Evolutionary conservation across 2,113 vertebrate species (phyloP).

Genomic region (Apteryx mantelli): DNA sequence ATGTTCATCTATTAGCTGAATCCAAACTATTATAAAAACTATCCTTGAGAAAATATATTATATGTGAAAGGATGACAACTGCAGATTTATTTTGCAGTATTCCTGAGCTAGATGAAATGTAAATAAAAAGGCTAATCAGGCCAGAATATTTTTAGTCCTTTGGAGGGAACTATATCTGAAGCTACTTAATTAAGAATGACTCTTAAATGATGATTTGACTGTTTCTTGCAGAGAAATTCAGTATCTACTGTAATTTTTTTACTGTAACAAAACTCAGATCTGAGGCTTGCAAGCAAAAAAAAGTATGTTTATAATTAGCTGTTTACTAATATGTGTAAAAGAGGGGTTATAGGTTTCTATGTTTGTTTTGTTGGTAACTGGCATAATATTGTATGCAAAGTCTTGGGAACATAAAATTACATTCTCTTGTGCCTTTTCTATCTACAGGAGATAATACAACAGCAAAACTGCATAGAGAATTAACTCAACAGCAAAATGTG

Average conservation of each 20-base stretch:
- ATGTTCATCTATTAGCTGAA: neutral
- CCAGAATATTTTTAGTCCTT: constrained; percentile 1
- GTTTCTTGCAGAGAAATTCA: neutral
- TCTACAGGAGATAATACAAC: neutral
- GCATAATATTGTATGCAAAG: neutral
- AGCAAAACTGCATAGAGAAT: neutral
- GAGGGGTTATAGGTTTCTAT: neutral
- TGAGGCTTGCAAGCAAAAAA: neutral
- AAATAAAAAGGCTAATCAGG: neutral
- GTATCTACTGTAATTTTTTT: neutral
- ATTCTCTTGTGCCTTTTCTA: neutral
- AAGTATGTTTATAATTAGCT: neutral
- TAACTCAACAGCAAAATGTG: neutral
- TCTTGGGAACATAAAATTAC: neutral
- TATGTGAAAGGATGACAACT: neutral
- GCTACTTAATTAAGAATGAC: neutral
- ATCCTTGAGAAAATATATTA: neutral
- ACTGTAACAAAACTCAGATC: neutral
- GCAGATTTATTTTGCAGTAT: neutral
- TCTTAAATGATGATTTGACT: neutral
- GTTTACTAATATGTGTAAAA: neutral
- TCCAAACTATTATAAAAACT: neutral
- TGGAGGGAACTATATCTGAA: neutral
- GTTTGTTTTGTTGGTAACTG: neutral
- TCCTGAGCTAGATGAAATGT: neutral